Base-by-base conservation (phyloP, 2,888 invertebrate genomes). In the Gonocerus acuteangulatus region DNA sequence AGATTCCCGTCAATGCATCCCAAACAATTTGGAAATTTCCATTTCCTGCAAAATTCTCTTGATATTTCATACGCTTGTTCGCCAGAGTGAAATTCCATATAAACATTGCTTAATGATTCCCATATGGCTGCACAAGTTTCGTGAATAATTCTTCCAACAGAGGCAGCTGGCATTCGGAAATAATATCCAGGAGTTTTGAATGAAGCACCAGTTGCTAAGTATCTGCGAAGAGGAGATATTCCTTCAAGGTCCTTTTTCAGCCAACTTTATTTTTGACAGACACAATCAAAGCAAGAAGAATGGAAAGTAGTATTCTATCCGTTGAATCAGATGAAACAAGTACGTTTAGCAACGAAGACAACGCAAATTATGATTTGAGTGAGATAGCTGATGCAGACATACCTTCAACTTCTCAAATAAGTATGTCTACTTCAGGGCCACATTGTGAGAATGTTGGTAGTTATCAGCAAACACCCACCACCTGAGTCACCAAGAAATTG, bases 91-190 rank as follows among this genome's bases (percentile, higher is more conserved):
- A n/a, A n/a, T n/a, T n/a, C n/a, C n/a, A n/a, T n/a, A n/a, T n/a
- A n/a, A 52, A 49, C 48, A 11, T 62, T 45, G 9, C 52, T 54
- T n/a, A n/a, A 52, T 52, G 18, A 52, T 44, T 52, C 54, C 54
- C 54, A 60, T n/a, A 60, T 52, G 23, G 21, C 52, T 52, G 39
- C 36, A 48, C 60, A 60, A 21, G 51, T 52, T 32, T 60, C 51
- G 23, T 60, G 51, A 19, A 49, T 42, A 36, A 52, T 61, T 42
- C 61, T 3, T 18, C 61, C 61, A 52, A 61, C 23, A 21, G 61
- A 34, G 11, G 44, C 52, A 13, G 42, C 54, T 11, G 61, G 54
- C 6, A 61, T 54, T 21, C 61, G 34, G 54, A 61, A 61, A 23
- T 52, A 61, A 54, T 44, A 61, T 19, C 61, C 51, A 15, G 54